phyloP scores from a whole-genome alignment of 2,888 invertebrate genomes.

The Stenurella melanura region DNA sequence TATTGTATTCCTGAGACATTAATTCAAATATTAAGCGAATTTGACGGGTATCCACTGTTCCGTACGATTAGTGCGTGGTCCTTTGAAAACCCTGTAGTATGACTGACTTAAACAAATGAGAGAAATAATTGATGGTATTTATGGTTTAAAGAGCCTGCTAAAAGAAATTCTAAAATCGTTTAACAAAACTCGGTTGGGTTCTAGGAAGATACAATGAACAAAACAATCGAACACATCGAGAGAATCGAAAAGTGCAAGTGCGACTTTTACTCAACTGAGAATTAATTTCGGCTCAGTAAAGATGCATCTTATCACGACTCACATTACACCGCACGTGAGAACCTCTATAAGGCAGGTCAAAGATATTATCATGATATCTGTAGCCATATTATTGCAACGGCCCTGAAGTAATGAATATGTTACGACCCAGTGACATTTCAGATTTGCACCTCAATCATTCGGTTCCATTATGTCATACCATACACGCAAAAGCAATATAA shows the following conservation, averaged over 20 bases:
- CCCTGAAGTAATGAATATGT: slow-evolving; percentile 35
- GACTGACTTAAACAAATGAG: too few relatives aligned
- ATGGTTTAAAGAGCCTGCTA: too few relatives aligned
- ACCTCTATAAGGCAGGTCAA: slow-evolving; percentile 25
- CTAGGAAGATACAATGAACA: too few relatives aligned
- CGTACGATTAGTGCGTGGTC: too few relatives aligned
- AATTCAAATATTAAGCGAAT: too few relatives aligned
- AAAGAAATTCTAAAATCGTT: too few relatives aligned
- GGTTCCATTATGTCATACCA: slow-evolving; percentile 22
- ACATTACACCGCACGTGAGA: slow-evolving; percentile 42
- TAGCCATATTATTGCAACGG: slow-evolving; percentile 15
- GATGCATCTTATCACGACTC: slow-evolving; percentile 45
- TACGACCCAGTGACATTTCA: slow-evolving; percentile 39
- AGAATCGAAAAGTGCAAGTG: slow-evolving; percentile 48
- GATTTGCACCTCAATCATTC: slow-evolving; percentile 35
- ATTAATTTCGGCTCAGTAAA: slow-evolving; percentile 49
- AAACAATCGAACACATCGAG: slow-evolving; percentile 42
- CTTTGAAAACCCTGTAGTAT: too few relatives aligned
- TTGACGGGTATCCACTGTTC: too few relatives aligned
- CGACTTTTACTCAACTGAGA: slow-evolving; percentile 48
- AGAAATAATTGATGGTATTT: too few relatives aligned
- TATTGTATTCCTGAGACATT: too few relatives aligned
- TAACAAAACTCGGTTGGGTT: too few relatives aligned
- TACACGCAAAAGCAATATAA: slow-evolving; percentile 12
- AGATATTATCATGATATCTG: slow-evolving; percentile 39